Evolutionary conservation across 92 coral and sea anemone genomes (phyloP), one percentile per base, ranked within the genome.

Genomic region (Bergia puertoricense): DNA sequence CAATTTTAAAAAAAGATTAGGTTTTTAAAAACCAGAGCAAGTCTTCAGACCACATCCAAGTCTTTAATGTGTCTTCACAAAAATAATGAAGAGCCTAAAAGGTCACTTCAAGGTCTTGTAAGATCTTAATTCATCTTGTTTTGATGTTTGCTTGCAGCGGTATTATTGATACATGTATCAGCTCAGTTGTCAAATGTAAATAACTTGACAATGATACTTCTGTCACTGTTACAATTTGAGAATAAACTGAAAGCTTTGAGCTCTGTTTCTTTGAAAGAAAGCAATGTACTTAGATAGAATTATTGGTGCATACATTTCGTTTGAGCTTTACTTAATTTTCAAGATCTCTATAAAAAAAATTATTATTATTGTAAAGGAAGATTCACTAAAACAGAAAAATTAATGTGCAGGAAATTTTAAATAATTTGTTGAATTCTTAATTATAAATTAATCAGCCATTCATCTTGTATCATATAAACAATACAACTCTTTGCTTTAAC

Each of bases 181-280:
- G 59, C 5, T 51, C 68, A 37, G 23, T 54, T 54, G 76, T 83
- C 18, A 20, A 42, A 69, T 23, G 86, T 68, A 68, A 81, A 81
- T 81, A 50, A n/a, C 43, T 30, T 79, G 82, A 79, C 13, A 51
- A 3, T 48, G 82, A 79, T 81, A 81, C 54, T 10, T 62, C 42
- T 72, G 76, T 81, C 23, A 2, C 39, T 59, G 73, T 66, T 81
- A 51, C 39, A 11, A 80, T 51, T 18, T 51, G n/a, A 54, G 36
- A 80, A 30, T 80, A 10, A 51, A 50, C 42, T 73, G 15, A 73
- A 73, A 69, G 36, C 8, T 36, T 73, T 73, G 77, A 36, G 43
- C 44, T 22, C 0, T 18, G 30, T 62, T 20, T 23, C 20, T 62
- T 0, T 62, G 69, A 62, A 62, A 62, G 1, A 2, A 62, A 62